Percentiles rank a stretch among this genome's conserved stretches.
These are phyloP conservation scores for Psix sp. DNA, from an alignment of 1,140 invertebrate species.

Conservation along the genomic window DNA sequence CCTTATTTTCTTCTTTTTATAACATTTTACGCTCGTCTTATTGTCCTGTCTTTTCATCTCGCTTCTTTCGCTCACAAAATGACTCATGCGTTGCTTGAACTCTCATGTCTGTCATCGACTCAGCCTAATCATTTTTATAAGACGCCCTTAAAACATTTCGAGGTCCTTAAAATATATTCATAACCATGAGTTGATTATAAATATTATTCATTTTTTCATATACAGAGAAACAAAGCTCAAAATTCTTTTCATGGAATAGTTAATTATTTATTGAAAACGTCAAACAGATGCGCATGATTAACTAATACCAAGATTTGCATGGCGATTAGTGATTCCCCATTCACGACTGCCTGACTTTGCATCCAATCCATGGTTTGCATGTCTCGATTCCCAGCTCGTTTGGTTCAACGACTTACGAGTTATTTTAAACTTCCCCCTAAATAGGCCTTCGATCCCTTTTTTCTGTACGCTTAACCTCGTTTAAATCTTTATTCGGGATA, in stretches of 20 bases:
- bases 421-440: slow-evolving; percentile 63
- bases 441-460: slow-evolving; percentile 51
- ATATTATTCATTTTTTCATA: too few species aligned
- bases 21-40: slow-evolving; percentile 47
- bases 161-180: too few species aligned
- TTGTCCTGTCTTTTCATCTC: slow-evolving; percentile 45
- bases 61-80: slow-evolving; percentile 37
- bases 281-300: too few species aligned
- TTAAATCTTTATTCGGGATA: slow-evolving; percentile 25
- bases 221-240: too few species aligned
- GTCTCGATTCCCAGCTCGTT: slow-evolving; percentile 48
- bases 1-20: slow-evolving; percentile 51
- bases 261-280: too few species aligned
- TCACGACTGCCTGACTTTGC: slow-evolving; percentile 20
- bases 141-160: too few species aligned
- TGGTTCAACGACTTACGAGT: slow-evolving; percentile 65
- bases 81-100: slow-evolving; percentile 30
- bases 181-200: too few species aligned
- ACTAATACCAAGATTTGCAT: slow-evolving; percentile 29
- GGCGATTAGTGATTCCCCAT: slow-evolving; percentile 53
- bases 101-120: slow-evolving; percentile 7
- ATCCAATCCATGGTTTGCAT: slow-evolving; percentile 19
- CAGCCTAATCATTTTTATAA: slow-evolving; percentile 35
- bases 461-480: slow-evolving; percentile 44
- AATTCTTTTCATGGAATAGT: too few species aligned